Evolutionary conservation across 2,888 invertebrate species (phyloP), one percentile per base, ranked within the genome.

Genomic region (Sisyra terminalis): DNA sequence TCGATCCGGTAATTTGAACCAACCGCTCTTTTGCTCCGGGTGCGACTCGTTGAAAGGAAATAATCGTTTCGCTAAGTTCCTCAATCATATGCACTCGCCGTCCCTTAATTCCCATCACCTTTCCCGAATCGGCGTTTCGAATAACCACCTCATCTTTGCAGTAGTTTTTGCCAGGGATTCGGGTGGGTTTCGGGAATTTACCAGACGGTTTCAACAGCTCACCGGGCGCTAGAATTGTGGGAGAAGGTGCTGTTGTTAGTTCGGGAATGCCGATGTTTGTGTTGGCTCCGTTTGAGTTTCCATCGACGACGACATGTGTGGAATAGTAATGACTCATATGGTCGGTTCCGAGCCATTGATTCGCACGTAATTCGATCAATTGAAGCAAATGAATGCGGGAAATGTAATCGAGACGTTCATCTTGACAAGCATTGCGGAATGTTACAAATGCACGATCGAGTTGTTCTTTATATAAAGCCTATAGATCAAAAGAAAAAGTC

Each of bases 71-170:
- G 71, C 90, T 92, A 69, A 94, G 79, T 72, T 93, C 92, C 75
- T 94, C 94, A 67, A 94, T 94, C 83, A 93, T 89, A 74, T 93
- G 93, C 67, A 94, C 92, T 66, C 94, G 77, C 61, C 93, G 78
- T 65, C 94, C 94, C 73, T 92, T 92, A 78, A 93, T 92, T 74
- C 93, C 93, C 93, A 93, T 93, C 75, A 93, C 93, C 83, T 93
- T 93, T 57, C 93, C 93, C 41, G 90, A 92, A 65, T 93, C 93
- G 47, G 89, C 86, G 63, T 93, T 93, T 50, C 90, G 73, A 55
- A 94, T 94, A 47, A 92, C 85, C 48, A 92, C 86, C 66, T 94
- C 93, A 59, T 93, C 92, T 62, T 92, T 89, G 56, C 87, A 88
- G 65, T 89, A 90, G 59, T 86, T 89, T 65, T 90, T 90, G 52